A percentile compares a stretch with the other conserved stretches of the same genome.
Conservation (phyloP, 2,888 invertebrate species). For the Willowsia nigromaculata region DNA sequence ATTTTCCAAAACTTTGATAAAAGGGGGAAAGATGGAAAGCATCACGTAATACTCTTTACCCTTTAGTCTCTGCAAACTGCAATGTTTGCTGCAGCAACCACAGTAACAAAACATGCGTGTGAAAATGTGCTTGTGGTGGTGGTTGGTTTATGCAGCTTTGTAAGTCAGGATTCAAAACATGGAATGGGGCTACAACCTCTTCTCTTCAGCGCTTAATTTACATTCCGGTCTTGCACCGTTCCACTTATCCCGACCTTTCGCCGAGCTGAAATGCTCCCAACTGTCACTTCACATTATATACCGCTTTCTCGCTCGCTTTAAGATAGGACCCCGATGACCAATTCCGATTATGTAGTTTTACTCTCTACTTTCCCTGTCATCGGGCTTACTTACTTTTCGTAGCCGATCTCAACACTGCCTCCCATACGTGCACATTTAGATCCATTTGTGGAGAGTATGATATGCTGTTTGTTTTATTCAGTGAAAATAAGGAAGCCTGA, state of each 20-base stretch:
- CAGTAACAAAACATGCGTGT: constrained; percentile 21
- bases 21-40: no score
- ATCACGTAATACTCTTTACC: no score
- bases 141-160: no score
- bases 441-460: no score
- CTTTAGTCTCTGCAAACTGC: background rate
- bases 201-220: background rate
- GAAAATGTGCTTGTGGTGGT: constrained; percentile 7
- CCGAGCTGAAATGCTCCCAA: background rate
- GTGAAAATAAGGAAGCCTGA: no score
- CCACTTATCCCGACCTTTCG: constrained; percentile 58
- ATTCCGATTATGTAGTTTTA: background rate
- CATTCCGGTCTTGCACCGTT: constrained; percentile 51
- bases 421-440: no score
- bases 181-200: background rate
- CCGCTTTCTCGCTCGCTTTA: background rate
- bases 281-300: background rate
- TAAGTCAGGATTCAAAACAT: no score
- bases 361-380: background rate
- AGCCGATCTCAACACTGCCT: no score
- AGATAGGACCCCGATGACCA: background rate
- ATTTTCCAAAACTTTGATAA: no score
- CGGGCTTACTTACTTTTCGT: no score
- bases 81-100: background rate
- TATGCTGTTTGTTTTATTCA: no score